Base-by-base conservation (phyloP, 37 sponge, comb jelly and placozoan species). In the Geodia barretti region DNA sequence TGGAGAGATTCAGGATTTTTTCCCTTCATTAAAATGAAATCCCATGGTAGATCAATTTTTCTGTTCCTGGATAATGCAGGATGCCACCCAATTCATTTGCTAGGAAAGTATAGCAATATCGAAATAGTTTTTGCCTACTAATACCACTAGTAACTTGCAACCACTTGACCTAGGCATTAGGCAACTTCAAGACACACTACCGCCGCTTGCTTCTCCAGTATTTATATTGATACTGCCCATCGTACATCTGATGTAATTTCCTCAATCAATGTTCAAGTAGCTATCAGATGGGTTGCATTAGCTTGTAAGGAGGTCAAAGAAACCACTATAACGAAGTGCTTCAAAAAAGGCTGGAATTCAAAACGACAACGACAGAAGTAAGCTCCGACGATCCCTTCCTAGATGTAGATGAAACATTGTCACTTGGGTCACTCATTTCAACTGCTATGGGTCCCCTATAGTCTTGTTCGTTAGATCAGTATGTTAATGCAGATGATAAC, bases 11-110 rank as follows among this genome's bases (percentile, higher is more conserved):
- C 9, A 85, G 26, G 72, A 91, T 31, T 19, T n/a, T n/a, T n/a
- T n/a, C n/a, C n/a, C n/a, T n/a, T 39, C 71, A 77, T 75, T n/a
- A 61, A 77, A 5, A 32, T 90, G 62, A 60, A 4, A 28, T 32
- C 58, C 19, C 72, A 82, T 68, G 43, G 54, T 41, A 70, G 79
- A 24, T 41, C 54, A 1, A 60, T 91, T 79, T 29, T 82, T 33
- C 83, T 91, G 31, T 76, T 91, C 26, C 72, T 83, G 73, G 87
- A 91, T 36, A 91, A 91, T 91, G 87, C 83, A 58, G 70, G 91
- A 9, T 91, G 87, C 29, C 87, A 91, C 66, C 92, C 89, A 69
- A 35, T 14, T 35, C 79, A 88, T 40, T 3, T 88, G 69, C 32
- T 23, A n/a, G 80, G 37, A 36, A 92, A 71, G 64, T 92, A 77